Evolutionary conservation across 2,888 invertebrate species (phyloP).

Genomic region (Heliconius charithonia): DNA sequence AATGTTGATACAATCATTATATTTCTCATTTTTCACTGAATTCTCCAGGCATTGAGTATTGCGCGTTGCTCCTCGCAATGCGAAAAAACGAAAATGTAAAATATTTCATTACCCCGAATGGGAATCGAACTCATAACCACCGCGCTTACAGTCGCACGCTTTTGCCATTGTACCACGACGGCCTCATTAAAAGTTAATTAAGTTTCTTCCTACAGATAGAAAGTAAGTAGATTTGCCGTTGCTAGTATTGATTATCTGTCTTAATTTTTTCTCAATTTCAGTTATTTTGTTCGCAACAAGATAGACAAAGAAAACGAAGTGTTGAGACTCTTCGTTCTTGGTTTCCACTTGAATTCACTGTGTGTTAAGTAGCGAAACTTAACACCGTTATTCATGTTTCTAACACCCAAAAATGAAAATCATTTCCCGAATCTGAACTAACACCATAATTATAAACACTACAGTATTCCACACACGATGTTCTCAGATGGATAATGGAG

Average conservation of each 20-base stretch:
- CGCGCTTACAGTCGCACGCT: background rate
- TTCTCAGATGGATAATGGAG: background rate
- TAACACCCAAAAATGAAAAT: too few relatives aligned
- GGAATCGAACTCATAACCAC: background rate
- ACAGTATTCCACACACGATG: background rate
- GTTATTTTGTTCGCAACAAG: background rate
- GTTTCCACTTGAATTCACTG: background rate
- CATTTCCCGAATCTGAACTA: too few relatives aligned
- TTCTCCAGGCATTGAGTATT: too few relatives aligned
- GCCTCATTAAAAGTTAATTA: too few relatives aligned
- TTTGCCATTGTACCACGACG: background rate
- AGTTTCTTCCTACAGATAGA: too few relatives aligned
- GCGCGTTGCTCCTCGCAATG: background rate
- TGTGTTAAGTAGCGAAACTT: background rate
- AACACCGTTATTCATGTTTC: background rate
- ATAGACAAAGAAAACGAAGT: background rate
- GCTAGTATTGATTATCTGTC: too few relatives aligned
- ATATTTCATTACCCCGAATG: background rate
- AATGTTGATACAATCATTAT: too few relatives aligned
- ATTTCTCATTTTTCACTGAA: too few relatives aligned
- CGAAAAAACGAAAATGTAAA: background rate
- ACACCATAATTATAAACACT: background rate
- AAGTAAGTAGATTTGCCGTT: too few relatives aligned
- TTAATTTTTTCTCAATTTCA: too few relatives aligned
- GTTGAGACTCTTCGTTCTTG: too few relatives aligned